Conservation (phyloP, 2,888 invertebrate genomes). For the Eilema depressum region DNA sequence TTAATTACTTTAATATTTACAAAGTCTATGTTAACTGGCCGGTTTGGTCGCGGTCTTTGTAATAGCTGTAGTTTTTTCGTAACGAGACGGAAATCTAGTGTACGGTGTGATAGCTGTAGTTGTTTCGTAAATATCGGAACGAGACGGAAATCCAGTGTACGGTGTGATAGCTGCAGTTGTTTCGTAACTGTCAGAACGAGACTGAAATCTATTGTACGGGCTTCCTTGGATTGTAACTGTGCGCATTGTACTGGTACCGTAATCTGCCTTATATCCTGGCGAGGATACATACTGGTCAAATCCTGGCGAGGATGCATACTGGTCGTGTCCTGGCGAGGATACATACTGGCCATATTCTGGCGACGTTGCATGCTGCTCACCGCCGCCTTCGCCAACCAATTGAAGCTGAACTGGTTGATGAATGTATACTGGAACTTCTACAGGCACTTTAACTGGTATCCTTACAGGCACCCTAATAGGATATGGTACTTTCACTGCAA, state of each 20-base stretch:
- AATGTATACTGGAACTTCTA: slow-evolving; percentile 71
- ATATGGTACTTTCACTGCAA: slow-evolving; percentile 76
- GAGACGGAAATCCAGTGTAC: slow-evolving; percentile 70
- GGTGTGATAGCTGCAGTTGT: slow-evolving; percentile 46
- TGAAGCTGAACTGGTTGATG: slow-evolving; percentile 66
- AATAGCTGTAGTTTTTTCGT: slow-evolving; percentile 47
- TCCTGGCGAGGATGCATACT: slow-evolving; percentile 25
- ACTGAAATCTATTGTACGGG: slow-evolving; percentile 67
- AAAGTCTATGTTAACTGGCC: slow-evolving; percentile 44
- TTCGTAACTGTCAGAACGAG: slow-evolving; percentile 66
- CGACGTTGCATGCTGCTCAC: slow-evolving; percentile 40
- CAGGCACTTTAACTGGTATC: slow-evolving; percentile 69
- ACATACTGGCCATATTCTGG: slow-evolving; percentile 27
- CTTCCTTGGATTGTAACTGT: slow-evolving; percentile 71
- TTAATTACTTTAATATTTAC: slow-evolving; percentile 46
- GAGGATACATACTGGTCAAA: slow-evolving; percentile 31
- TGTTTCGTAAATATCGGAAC: slow-evolving; percentile 63
- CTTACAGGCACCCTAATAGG: slow-evolving; percentile 70
- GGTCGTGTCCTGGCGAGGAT: slow-evolving; percentile 27
- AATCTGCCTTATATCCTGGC: slow-evolving; percentile 30
- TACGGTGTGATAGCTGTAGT: slow-evolving; percentile 54
- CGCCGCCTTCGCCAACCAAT: slow-evolving; percentile 55
- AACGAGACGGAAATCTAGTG: slow-evolving; percentile 70
- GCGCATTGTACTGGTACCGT: slow-evolving; percentile 49
- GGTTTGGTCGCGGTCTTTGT: slow-evolving; percentile 44